Evolutionary conservation across 1,140 invertebrate species (phyloP), one percentile per base, ranked within the genome.

Genomic region (Leucophenga varia): DNA sequence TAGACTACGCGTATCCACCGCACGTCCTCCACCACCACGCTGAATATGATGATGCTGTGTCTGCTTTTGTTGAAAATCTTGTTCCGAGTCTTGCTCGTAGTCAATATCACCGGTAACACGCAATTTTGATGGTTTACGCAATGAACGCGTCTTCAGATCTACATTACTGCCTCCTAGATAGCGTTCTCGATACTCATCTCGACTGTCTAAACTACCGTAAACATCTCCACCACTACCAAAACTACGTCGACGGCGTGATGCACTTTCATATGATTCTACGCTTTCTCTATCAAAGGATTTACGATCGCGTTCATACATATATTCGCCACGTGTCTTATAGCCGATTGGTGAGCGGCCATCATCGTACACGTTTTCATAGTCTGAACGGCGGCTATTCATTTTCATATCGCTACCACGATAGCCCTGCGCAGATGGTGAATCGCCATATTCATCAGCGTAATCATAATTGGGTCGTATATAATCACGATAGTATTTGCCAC

Each of bases 271-370:
- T 2, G 74, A 76, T n/a, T 75, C 74, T 2, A 72, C 56, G 35
- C 73, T 75, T 22, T 75, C 72, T 1, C 72, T 65, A 50, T 75
- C 73, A 16, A 75, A 75, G 19, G 72, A 75, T 10, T 71, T 70
- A n/a, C 70, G 57, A 13, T 61, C 61, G 8, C 64, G 51, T 9
- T 70, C 59, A 36, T 72, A 73, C 1, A 72, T 41, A 36, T 72
- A 70, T 8, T 72, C 64, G 6, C 40, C 54, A 2, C 60, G 54
- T 6, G 64, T n/a, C 18, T 67, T 70, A 34, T 64, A 61, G 41
- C 42, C 32, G 49, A 67, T 64, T 1, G 67, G 69, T 1, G 65
- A 72, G 10, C 70, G 65, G 0, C 63, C 54, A 9, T 70, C 71
- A 2, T 71, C 71, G 40, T 74, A 72, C 1, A 73, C 59, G 19